Conservation (phyloP, 2,797 vertebrate genomes). For the Dermochelys coriacea region DNA sequence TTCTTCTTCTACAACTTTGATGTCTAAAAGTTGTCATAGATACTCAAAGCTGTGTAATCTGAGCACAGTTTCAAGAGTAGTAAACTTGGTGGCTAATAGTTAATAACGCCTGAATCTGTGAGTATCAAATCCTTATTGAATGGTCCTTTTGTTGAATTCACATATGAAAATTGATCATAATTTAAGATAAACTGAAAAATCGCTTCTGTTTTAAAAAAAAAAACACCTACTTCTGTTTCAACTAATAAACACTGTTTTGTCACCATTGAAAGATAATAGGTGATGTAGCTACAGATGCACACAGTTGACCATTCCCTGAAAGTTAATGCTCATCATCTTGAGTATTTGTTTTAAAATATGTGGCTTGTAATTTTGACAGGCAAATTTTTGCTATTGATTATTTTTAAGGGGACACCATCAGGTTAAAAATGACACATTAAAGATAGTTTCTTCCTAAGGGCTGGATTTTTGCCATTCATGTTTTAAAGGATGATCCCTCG, state of each 20-base stretch:
- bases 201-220: background rate
- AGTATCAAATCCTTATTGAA: background rate
- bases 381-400: background rate
- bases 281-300: background rate
- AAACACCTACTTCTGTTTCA: background rate
- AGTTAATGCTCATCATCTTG: background rate
- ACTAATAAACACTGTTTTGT: background rate
- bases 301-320: conserved; percentile 4
- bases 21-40: no score
- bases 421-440: background rate
- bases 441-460: background rate
- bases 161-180: background rate
- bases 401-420: background rate
- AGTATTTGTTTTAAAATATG: no score
- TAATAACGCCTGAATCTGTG: background rate
- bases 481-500: background rate
- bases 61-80: no score
- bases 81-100: no score
- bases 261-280: background rate
- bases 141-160: background rate
- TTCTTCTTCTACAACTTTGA: no score
- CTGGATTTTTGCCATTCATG: background rate
- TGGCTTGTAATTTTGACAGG: conserved; percentile 10
- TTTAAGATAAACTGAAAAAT: background rate
- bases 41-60: no score